Evolutionary conservation across 2,797 vertebrate species (phyloP), one percentile per base, ranked within the genome.

Genomic region (Glyptemys insculpta): DNA sequence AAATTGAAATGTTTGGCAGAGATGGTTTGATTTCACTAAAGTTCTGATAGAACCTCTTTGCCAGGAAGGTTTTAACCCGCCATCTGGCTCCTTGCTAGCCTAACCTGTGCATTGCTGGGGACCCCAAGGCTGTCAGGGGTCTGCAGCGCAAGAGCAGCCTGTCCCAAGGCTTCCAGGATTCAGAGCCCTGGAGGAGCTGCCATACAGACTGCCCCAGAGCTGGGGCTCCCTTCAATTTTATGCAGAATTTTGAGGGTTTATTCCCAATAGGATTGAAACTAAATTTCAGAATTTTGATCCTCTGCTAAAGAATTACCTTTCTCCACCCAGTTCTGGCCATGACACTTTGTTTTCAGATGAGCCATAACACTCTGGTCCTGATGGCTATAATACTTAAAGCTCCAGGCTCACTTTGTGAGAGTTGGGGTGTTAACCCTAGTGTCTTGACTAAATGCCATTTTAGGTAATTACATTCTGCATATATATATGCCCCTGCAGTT

Each of bases 371-470:
- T 57, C 68, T 86, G 74, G 65, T 65, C 27, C 15, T 49, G 79
- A 12, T 41, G 23, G 31, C 56, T 92, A 56, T 53, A 18, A 47
- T 57, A 50, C 50, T 50, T 5, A 94, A 89, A 81, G 41, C 21
- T 57, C 19, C 81, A 59, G 23, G 53, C 62, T 91, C 0, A 0
- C 89, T 92, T 91, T n/a, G 50, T 88, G 87, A 78, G 50, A 1
- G 0, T 29, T 34, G 27, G 25, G 5, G 59, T 88, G 53, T 0
- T 0, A 50, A 50, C 34, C 25, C 4, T 57, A 29, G 23, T 57
- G 56, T 57, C 23, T 57, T 87, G 53, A n/a, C 31, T 82, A 27
- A 62, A 95, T 83, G 34, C 52, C 44, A 88, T 52, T 81, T 84
- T 79, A 88, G 57, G 8, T 50, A 62, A 78, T 72, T 91, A 79